phyloP scores from a whole-genome alignment of 1,140 invertebrate genomes.

The Mylabris phalerata region DNA sequence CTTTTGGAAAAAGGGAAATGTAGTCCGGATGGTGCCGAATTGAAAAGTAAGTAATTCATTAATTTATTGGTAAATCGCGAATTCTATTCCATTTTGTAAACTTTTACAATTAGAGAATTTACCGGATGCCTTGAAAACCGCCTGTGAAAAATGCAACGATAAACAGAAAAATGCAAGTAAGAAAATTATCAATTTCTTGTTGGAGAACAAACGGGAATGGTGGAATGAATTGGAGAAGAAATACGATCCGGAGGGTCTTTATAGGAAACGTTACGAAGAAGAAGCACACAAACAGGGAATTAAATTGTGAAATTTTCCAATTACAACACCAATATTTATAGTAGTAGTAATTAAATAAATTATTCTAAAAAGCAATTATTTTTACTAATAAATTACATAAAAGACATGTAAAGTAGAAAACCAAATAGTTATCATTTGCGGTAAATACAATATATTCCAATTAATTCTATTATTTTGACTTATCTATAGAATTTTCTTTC shows the following conservation, averaged over 20 bases:
- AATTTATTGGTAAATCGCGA: neutral
- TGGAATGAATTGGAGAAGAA: slow-evolving; percentile 49
- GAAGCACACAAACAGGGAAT: neutral
- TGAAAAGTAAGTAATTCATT: slow-evolving; percentile 53
- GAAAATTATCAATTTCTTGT: slow-evolving; percentile 51
- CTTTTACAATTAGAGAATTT: slow-evolving; percentile 32
- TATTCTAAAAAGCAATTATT: neutral
- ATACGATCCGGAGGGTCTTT: slow-evolving; percentile 48
- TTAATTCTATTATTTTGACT: too few relatives aligned
- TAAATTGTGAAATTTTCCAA: neutral
- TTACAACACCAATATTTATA: too few relatives aligned
- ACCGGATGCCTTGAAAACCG: slow-evolving; percentile 57
- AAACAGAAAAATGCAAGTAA: slow-evolving; percentile 53
- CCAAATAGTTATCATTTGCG: too few relatives aligned
- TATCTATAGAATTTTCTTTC: too few relatives aligned
- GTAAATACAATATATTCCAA: too few relatives aligned
- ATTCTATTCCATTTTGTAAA: slow-evolving; percentile 3
- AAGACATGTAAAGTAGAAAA: too few relatives aligned
- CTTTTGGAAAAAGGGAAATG: slow-evolving; percentile 57
- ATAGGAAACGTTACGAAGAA: slow-evolving; percentile 33
- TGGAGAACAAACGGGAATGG: slow-evolving; percentile 43
- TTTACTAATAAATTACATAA: neutral
- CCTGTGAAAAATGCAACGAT: slow-evolving; percentile 57
- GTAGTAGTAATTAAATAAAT: too few relatives aligned
- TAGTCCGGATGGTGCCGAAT: slow-evolving; percentile 57